Percentiles rank a stretch among this genome's conserved stretches.
Conservation (phyloP, 2,888 invertebrate species). For the Capitulum mitella region DNA sequence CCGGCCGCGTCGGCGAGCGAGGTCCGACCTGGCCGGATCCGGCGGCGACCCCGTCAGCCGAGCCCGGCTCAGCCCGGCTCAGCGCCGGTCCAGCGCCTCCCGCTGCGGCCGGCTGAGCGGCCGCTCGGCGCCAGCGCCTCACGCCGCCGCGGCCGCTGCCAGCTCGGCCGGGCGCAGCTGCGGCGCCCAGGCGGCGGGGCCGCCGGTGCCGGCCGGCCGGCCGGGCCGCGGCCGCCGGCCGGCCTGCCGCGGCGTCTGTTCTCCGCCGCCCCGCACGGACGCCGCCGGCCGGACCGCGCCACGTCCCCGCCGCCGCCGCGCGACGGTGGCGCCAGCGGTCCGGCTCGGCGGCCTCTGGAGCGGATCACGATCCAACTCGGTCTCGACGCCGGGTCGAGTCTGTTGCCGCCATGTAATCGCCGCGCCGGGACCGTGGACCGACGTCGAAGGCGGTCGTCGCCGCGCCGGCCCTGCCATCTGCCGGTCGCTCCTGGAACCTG, state of each 20-base stretch:
- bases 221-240: not conserved
- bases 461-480: conserved; percentile 11
- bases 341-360: not conserved
- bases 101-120: no score
- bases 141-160: not conserved
- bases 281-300: not conserved
- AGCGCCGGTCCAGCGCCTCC: no score
- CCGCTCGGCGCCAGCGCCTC: not conserved
- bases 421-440: conserved; percentile 2
- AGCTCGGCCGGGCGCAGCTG: no score
- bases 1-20: not conserved
- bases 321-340: conserved; percentile 4
- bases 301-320: not conserved
- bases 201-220: not conserved
- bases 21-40: no score
- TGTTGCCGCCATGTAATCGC: not conserved
- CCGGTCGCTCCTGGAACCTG: not conserved
- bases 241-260: not conserved
- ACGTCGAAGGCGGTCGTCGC: not conserved
- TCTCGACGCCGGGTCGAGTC: not conserved
- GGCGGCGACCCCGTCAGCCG: no score
- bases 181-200: no score
- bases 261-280: not conserved
- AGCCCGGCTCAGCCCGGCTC: no score
- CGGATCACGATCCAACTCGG: not conserved